Evolutionary conservation across 2,797 vertebrate species (phyloP).

Genomic region (Salmo trutta): DNA sequence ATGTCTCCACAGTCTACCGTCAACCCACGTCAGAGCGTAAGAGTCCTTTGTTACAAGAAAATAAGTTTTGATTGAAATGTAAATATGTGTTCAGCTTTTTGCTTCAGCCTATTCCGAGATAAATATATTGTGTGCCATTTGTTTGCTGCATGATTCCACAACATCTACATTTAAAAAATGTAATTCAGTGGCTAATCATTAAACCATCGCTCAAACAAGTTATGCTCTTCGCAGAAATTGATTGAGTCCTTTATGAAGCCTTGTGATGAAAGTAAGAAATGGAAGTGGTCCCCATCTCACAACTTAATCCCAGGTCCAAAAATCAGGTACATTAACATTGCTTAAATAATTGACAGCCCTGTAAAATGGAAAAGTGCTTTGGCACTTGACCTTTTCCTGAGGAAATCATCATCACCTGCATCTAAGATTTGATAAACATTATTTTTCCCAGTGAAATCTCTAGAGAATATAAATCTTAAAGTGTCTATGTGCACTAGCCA

Average conservation of each 20-base stretch:
- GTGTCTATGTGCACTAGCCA: neutral
- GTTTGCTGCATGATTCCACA: neutral
- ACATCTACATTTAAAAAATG: neutral
- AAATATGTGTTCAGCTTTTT: neutral
- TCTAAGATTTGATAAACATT: neutral
- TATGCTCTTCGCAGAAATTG: constrained; percentile 33
- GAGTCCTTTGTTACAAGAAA: too few relatives aligned
- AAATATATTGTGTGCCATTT: neutral
- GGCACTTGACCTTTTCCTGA: neutral
- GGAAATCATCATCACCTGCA: neutral
- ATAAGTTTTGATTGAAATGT: too few relatives aligned
- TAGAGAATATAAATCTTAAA: neutral
- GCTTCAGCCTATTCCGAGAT: neutral
- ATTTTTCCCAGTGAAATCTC: neutral
- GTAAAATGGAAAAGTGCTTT: neutral
- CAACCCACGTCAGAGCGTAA: too few relatives aligned
- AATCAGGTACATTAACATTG: too few relatives aligned
- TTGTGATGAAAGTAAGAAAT: constrained; percentile 18
- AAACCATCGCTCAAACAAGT: constrained; percentile 13
- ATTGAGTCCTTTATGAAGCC: constrained; percentile 24
- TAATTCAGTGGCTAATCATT: neutral
- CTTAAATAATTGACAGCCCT: neutral
- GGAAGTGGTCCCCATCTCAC: constrained; percentile 16
- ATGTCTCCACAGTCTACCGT: too few relatives aligned
- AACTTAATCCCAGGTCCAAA: neutral